Evolutionary conservation across 2,888 invertebrate species (phyloP).

Genomic region (Cylloceria caligata): DNA sequence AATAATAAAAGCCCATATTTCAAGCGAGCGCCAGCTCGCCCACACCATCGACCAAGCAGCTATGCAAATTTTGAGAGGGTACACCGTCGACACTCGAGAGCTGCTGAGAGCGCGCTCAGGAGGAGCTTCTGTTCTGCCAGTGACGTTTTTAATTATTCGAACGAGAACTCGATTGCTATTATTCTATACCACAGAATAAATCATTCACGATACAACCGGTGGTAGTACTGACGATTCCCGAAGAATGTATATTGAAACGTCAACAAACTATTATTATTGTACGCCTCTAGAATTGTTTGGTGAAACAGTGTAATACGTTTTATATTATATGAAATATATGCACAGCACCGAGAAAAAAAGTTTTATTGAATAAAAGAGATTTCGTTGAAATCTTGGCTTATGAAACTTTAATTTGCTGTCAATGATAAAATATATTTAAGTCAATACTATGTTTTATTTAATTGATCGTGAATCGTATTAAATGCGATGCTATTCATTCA

Average conservation of each 20-base stretch:
- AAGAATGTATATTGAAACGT: background rate
- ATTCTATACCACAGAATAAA: slow-evolving; percentile 43
- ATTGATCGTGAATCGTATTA: no score
- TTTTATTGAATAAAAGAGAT: no score
- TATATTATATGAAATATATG: no score
- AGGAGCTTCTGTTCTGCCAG: slow-evolving; percentile 72
- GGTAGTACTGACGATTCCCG: background rate
- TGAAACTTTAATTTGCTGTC: no score
- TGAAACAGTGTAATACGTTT: background rate
- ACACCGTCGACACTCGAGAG: slow-evolving; percentile 69
- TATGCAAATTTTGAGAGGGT: slow-evolving; percentile 80
- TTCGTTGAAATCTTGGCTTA: no score
- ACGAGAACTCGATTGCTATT: slow-evolving; percentile 74
- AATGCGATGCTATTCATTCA: no score
- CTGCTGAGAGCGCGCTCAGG: slow-evolving; percentile 69
- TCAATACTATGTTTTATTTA: no score
- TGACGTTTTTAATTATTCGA: slow-evolving; percentile 81
- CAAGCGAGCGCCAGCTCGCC: slow-evolving; percentile 70
- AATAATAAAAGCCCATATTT: slow-evolving; percentile 81
- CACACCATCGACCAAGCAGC: slow-evolving; percentile 74
- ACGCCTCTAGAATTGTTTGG: background rate
- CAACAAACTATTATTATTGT: background rate
- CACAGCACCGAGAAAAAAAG: no score
- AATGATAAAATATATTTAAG: no score
- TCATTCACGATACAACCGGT: background rate